phyloP scores from a whole-genome alignment of 2,888 invertebrate species.

The Digitonthophagus gazella region DNA sequence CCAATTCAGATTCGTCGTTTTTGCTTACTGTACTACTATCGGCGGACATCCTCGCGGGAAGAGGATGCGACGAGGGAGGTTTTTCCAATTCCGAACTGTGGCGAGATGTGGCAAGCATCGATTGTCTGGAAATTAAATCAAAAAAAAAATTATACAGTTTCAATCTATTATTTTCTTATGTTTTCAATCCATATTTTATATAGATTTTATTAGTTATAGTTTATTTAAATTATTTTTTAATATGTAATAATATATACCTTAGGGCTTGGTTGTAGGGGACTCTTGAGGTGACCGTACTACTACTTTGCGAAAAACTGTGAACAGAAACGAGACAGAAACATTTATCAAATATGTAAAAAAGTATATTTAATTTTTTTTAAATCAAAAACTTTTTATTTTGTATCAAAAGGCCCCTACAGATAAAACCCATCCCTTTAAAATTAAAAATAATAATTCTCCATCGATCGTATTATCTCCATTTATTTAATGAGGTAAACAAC shows the following conservation, averaged over 20 bases:
- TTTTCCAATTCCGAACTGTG: constrained; percentile 58
- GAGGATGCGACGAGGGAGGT: constrained; percentile 48
- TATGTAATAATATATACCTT: constrained; percentile 24
- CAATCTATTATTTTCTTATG: background rate
- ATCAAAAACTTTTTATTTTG: background rate
- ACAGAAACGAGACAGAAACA: constrained; percentile 20
- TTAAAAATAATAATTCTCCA: no score
- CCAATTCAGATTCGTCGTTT: constrained; percentile 81
- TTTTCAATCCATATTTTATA: background rate
- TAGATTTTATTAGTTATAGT: background rate
- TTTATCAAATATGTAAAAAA: background rate
- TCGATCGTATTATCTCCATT: no score
- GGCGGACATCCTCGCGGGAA: constrained; percentile 51
- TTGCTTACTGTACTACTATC: constrained; percentile 58
- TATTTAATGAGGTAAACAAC: no score
- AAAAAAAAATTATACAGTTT: constrained; percentile 1
- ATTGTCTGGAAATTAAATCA: constrained; percentile 65
- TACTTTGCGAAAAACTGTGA: constrained; percentile 27
- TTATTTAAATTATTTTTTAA: no score
- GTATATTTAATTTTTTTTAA: no score
- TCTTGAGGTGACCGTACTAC: constrained; percentile 14
- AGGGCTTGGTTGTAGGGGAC: constrained; percentile 26
- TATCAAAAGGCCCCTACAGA: constrained; percentile 10
- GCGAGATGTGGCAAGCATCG: constrained; percentile 57
- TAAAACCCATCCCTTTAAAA: background rate